Conservation (phyloP, 2,797 vertebrate species). For the Dryobates pubescens region DNA sequence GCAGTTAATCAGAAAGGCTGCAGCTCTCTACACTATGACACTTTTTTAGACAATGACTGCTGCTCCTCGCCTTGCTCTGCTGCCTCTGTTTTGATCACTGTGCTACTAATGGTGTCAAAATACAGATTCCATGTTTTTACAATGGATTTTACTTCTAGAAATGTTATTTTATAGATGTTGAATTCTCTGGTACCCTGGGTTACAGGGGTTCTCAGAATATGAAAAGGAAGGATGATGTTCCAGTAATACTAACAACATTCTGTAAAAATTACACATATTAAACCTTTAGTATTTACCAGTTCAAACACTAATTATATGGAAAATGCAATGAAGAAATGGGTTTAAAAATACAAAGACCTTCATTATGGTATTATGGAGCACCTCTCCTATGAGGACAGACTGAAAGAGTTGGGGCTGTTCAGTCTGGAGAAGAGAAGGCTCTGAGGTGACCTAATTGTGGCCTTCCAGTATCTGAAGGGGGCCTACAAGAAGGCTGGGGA, state of each 20-base stretch:
- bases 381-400: too few relatives aligned
- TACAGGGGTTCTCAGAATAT: background rate
- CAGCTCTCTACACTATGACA: background rate
- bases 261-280: background rate
- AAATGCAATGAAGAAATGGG: background rate
- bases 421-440: too few relatives aligned
- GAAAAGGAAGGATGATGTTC: background rate
- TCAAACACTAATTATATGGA: background rate
- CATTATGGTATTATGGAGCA: background rate
- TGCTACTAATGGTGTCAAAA: background rate
- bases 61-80: background rate
- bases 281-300: background rate
- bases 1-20: background rate
- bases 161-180: background rate
- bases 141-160: background rate
- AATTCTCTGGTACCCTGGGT: background rate
- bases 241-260: background rate
- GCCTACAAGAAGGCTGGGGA: too few relatives aligned
- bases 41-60: background rate
- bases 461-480: too few relatives aligned
- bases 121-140: background rate
- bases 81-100: background rate
- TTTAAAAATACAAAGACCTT: background rate
- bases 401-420: too few relatives aligned
- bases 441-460: too few relatives aligned